These are phyloP conservation scores for Scaptomyza montana DNA, from an alignment of 1,140 invertebrate genomes.

Conservation along the genomic window DNA sequence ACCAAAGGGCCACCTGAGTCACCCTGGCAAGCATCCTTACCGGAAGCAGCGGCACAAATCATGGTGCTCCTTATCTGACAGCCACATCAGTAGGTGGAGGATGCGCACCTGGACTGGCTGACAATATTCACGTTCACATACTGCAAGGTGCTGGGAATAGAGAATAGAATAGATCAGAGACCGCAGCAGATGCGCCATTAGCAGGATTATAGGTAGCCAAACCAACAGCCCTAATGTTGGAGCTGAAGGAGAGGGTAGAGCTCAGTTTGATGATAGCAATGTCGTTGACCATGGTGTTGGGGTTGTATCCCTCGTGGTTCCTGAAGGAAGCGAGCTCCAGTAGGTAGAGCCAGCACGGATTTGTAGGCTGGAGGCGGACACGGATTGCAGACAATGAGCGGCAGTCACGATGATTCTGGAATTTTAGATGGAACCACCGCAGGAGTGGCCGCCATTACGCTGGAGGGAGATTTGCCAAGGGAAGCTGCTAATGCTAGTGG, in stretches of 20 bases:
- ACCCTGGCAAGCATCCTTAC: constrained; percentile 76
- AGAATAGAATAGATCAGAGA: no score
- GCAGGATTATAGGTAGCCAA: constrained; percentile 60
- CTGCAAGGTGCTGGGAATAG: constrained; percentile 58
- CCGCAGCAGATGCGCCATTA: constrained; percentile 50
- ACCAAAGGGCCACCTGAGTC: constrained; percentile 85
- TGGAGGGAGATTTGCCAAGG: constrained; percentile 85
- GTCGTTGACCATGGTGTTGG: constrained; percentile 83
- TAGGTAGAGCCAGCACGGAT: constrained; percentile 60
- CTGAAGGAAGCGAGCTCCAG: constrained; percentile 39
- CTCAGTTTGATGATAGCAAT: constrained; percentile 84
- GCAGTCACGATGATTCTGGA: constrained; percentile 85
- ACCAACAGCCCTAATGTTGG: constrained; percentile 73
- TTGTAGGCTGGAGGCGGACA: constrained; percentile 34
- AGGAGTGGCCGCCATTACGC: constrained; percentile 84
- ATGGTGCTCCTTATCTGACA: constrained; percentile 61
- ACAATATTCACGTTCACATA: constrained; percentile 62
- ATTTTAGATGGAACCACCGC: constrained; percentile 85
- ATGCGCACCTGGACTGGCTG: constrained; percentile 29
- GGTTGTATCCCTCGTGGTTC: constrained; percentile 60
- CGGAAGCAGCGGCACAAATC: constrained; percentile 82
- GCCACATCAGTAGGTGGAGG: constrained; percentile 39
- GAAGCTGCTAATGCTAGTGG: constrained; percentile 84
- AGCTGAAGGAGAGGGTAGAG: constrained; percentile 53
- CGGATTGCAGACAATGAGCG: constrained; percentile 85